Percentiles rank a stretch among this genome's conserved stretches.
These are phyloP conservation scores for Drosophila macrospina DNA, from an alignment of 2,888 invertebrate species.

Conservation along the genomic window DNA sequence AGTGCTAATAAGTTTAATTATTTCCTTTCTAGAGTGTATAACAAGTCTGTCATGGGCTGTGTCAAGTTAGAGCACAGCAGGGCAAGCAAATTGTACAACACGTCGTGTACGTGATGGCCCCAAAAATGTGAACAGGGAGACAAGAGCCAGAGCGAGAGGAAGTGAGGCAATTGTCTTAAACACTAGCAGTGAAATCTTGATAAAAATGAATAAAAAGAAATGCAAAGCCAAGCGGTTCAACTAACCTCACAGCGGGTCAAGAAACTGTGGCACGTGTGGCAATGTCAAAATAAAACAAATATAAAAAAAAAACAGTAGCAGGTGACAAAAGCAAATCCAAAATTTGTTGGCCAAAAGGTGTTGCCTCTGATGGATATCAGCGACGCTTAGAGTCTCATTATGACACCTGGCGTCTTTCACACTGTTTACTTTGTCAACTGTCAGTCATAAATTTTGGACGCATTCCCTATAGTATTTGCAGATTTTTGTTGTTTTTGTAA, in stretches of 20 bases:
- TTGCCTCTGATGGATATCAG: slow-evolving; percentile 57
- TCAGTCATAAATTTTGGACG: slow-evolving; percentile 30
- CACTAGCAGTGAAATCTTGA: slow-evolving; percentile 48
- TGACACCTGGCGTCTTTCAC: slow-evolving; percentile 49
- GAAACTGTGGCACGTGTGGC: slow-evolving; percentile 42
- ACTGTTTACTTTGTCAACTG: slow-evolving; percentile 17
- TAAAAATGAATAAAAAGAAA: slow-evolving; percentile 41
- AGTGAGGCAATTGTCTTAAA: slow-evolving; percentile 37
- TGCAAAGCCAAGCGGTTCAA: slow-evolving; percentile 21
- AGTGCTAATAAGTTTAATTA: slow-evolving; percentile 22
- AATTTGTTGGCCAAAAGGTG: slow-evolving; percentile 32
- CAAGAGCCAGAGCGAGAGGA: slow-evolving; percentile 3
- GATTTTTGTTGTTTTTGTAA: slow-evolving; percentile 3
- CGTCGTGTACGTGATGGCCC: slow-evolving; percentile 38
- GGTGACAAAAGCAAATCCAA: slow-evolving; percentile 35
- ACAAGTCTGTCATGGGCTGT: background rate
- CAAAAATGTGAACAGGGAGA: slow-evolving; percentile 26
- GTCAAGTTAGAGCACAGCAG: slow-evolving; percentile 17
- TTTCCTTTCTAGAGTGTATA: slow-evolving; percentile 14
- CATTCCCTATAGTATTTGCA: slow-evolving; percentile 8
- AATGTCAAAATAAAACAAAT: too few relatives aligned
- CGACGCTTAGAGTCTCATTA: slow-evolving; percentile 52
- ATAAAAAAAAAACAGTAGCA: slow-evolving; percentile 29
- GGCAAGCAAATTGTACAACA: slow-evolving; percentile 38
- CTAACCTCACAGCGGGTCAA: slow-evolving; percentile 55